Evolutionary conservation across 2,113 vertebrate species (phyloP), one percentile per base, ranked within the genome.

Genomic region (Prunella himalayana): DNA sequence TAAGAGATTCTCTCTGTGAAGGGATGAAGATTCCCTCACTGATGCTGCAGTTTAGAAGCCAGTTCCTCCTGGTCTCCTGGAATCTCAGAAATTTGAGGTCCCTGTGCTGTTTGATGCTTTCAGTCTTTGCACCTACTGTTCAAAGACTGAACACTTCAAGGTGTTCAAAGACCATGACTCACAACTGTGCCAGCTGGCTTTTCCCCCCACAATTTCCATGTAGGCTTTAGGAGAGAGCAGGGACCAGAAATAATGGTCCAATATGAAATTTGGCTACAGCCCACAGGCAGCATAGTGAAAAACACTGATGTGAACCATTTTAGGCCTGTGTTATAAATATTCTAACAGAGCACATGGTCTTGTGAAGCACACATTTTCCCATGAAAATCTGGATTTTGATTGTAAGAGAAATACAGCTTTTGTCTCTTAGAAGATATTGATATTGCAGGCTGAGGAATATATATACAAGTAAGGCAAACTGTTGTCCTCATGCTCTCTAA

Each of bases 281-380:
- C 18, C 24, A 35, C 13, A 10, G 24, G 13, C 9, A 30, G n/a
- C 10, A 77, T 3, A 60, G 14, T 53, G 44, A 60, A 72, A 92
- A 76, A 64, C 23, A 35, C 2, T 25, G 22, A 33, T 21, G 42
- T 0, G 15, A 61, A 47, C 7, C 15, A n/a, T 49, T 81, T 51
- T 47, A 81, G 23, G 10, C 6, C 25, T 41, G 6, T 12, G 7
- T 37, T 81, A 41, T 2, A 42, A 41, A 50, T 23, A 41, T 19
- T 31, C 19, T 61, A 76, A 59, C 4, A 25, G 16, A 78, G 5
- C 4, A 63, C 6, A 17, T 0, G 0, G 7, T 54, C 39, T 59
- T 35, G 8, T 81, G 53, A 65, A 91, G 21, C 9, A 44, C 6
- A 44, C 4, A 15, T 31, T 42, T 5, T 21, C 31, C 11, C 23